These are phyloP conservation scores for Muntiacus muntjak DNA, from an alignment of 2,113 vertebrate genomes.

Conservation along the genomic window DNA sequence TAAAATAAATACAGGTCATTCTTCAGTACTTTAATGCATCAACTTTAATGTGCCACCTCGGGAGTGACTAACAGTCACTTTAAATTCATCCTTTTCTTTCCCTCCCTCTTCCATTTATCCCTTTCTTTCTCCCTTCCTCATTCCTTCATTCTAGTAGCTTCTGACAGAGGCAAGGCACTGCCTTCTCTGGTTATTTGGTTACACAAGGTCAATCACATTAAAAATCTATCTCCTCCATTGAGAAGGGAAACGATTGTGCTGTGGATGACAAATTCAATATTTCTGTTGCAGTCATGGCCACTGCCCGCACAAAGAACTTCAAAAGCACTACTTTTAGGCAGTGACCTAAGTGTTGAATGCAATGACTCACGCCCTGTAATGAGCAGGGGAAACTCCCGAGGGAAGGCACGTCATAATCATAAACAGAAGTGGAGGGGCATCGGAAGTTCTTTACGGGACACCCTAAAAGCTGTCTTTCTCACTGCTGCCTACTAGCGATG, in stretches of 20 bases:
- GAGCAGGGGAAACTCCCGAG: not conserved
- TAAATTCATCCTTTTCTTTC: not conserved
- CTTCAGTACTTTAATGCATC: not conserved
- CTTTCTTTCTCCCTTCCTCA: not conserved
- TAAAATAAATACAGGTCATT: not conserved
- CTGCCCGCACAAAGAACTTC: not conserved
- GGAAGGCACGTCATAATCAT: not conserved
- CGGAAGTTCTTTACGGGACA: not conserved
- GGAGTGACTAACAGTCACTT: not conserved
- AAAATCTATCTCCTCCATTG: not conserved
- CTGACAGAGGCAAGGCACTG: not conserved
- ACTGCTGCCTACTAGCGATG: not conserved
- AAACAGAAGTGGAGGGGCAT: fast-evolving
- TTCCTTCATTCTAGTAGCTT: not conserved
- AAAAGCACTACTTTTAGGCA: not conserved
- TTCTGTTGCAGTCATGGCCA: not conserved
- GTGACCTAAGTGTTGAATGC: not conserved
- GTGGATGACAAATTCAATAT: not conserved
- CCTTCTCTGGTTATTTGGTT: not conserved
- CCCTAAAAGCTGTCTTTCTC: not conserved
- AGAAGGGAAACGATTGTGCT: not conserved
- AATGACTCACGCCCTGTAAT: not conserved
- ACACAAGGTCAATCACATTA: not conserved
- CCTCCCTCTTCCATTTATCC: not conserved
- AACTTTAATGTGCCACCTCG: not conserved